These are phyloP conservation scores for Thamnophis sirtalis DNA, from an alignment of 2,113 vertebrate species.

Conservation along the genomic window DNA sequence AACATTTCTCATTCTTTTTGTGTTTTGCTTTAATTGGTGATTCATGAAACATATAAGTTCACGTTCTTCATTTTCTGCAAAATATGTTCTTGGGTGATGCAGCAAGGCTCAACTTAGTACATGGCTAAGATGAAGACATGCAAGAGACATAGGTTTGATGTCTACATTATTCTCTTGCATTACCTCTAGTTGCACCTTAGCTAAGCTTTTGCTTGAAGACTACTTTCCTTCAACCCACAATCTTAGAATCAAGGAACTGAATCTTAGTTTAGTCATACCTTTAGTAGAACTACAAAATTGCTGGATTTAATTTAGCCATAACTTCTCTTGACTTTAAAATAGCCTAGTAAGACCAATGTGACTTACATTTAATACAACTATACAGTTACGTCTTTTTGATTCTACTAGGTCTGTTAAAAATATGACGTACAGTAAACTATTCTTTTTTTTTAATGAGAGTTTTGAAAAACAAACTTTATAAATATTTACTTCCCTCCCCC, in stretches of 20 bases:
- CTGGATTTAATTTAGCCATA: background rate
- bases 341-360: background rate
- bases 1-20: background rate
- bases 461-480: too few relatives aligned
- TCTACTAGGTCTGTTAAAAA: background rate
- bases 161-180: background rate
- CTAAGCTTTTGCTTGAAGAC: background rate
- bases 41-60: background rate
- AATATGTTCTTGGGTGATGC: background rate
- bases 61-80: background rate
- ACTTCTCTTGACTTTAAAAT: background rate
- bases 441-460: too few relatives aligned
- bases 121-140: background rate
- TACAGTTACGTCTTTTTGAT: background rate
- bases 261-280: background rate
- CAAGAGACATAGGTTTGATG: background rate
- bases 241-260: background rate
- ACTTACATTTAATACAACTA: background rate
- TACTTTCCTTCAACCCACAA: background rate
- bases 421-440: background rate
- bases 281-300: background rate
- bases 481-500: too few relatives aligned
- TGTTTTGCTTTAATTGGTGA: background rate
- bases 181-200: background rate
- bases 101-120: background rate